A percentile compares a stretch with the other conserved stretches of the same genome.
These are phyloP conservation scores for Takifugu flavidus DNA, from an alignment of 2,113 vertebrate species.

Conservation along the genomic window DNA sequence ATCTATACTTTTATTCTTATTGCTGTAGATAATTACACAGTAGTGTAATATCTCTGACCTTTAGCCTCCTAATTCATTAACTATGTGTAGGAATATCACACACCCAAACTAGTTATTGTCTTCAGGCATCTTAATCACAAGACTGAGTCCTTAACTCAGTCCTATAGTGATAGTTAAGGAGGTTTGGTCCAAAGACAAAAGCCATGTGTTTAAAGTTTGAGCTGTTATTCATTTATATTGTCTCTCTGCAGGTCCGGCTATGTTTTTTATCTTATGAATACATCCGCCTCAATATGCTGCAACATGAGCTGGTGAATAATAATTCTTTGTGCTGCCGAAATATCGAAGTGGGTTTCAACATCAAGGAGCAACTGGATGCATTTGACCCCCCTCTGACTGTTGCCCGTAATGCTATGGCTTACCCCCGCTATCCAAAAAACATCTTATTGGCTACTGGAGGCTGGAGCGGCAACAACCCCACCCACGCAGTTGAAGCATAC, in stretches of 20 bases:
- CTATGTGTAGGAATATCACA: too few relatives aligned
- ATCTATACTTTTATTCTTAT: too few relatives aligned
- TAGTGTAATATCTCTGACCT: too few relatives aligned
- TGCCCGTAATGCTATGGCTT: neutral
- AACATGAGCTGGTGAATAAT: slow-evolving; percentile 15
- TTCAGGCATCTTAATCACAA: too few relatives aligned
- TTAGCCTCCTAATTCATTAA: too few relatives aligned
- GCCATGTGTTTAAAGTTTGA: neutral
- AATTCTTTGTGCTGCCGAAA: neutral
- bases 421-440: slow-evolving; percentile 38
- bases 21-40: too few relatives aligned
- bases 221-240: neutral
- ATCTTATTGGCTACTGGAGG: slow-evolving; percentile 46
- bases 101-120: too few relatives aligned
- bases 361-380: neutral
- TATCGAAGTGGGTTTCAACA: neutral
- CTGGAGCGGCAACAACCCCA: neutral
- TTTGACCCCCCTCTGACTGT: accelerated
- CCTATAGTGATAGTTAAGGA: too few relatives aligned
- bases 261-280: neutral
- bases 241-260: slow-evolving; percentile 29
- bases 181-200: neutral
- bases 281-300: neutral
- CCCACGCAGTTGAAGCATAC: slow-evolving; percentile 12
- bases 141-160: too few relatives aligned